These are phyloP conservation scores for Drosophila ananassae DNA, from an alignment of 1,140 invertebrate genomes.

Conservation along the genomic window DNA sequence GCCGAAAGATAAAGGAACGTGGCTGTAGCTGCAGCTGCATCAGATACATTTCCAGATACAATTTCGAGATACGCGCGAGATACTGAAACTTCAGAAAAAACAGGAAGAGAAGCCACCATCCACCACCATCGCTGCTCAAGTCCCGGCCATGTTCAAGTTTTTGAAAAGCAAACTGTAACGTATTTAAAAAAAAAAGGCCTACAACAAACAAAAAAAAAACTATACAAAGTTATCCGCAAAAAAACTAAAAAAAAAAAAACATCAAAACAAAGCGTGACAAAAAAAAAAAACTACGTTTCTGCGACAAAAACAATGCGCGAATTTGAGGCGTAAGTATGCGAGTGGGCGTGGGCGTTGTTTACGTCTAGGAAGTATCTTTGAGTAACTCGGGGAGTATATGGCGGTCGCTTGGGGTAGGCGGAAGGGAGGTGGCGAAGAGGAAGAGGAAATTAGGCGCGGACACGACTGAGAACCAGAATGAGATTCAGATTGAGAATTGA, in stretches of 20 bases:
- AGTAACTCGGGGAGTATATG: constrained; percentile 12
- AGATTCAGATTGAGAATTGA: constrained; percentile 1
- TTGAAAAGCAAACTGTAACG: constrained; percentile 63
- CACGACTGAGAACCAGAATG: constrained; percentile 26
- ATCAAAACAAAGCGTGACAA: constrained; percentile 2
- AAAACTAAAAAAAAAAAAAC: too few species aligned
- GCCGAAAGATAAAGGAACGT: constrained; percentile 55
- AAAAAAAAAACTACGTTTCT: constrained; percentile 1
- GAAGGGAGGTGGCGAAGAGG: background rate
- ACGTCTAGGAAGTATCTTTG: constrained; percentile 43
- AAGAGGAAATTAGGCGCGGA: constrained; percentile 24
- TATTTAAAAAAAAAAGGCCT: constrained; percentile 29
- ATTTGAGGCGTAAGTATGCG: constrained; percentile 62
- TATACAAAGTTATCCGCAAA: background rate
- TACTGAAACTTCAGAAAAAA: background rate
- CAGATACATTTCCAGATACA: background rate
- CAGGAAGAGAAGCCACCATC: constrained; percentile 1
- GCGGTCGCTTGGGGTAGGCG: background rate
- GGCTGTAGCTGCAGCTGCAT: constrained; percentile 27
- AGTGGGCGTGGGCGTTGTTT: constrained; percentile 29
- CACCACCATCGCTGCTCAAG: background rate
- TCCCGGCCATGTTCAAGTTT: constrained; percentile 40
- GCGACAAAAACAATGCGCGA: constrained; percentile 55
- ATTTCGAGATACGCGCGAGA: background rate
- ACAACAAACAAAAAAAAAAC: background rate